Base-by-base conservation (phyloP, 2,113 vertebrate genomes). In the Synchiropus splendidus region DNA sequence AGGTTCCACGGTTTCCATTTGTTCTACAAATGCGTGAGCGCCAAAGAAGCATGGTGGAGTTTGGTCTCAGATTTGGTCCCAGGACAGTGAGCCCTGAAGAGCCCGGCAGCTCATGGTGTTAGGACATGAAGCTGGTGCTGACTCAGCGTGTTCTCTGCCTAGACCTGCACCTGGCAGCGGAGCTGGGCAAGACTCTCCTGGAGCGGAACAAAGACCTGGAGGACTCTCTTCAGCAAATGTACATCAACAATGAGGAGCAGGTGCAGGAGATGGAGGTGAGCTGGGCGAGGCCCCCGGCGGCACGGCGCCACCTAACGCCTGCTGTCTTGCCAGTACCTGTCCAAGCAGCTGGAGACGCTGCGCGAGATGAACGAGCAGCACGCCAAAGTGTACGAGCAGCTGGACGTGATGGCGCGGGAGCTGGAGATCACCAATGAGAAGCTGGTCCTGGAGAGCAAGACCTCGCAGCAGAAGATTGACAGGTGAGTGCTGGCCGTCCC, bases 201-300 rank as follows among this genome's bases (percentile, higher is more conserved):
- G 95, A 98, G 46, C 83, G 91, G 51, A 99, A 99, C 79, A 97
- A 97, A 58, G 95, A 99, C 70, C 79, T 98, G 74, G 95, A 99
- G 73, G 92, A 94, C 63, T 92, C 93, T 0, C 80, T 99, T 51
- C 95, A 99, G 59, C 92, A 96, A 74, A 96, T 98, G 93, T 98
- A 97, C 15, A 48, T 91, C 68, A 90, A 89, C 83, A 94, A 91
- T 9, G 90, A 99, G 70, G 94, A 98, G 49, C 94, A 97, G 67
- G 92, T 94, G 39, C 94, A 94, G 35, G 94, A 98, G 75, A 98
- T 98, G 0, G 94, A 98, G 91, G 94, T 97, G 69, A 1, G 40
- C 9, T 12, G 34, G 10, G 6, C 34, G 34, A 8, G n/a, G 6
- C 35, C 2, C 14, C 35, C 8, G 2, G 12, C 5, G 12, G 11